Evolutionary conservation across 2,113 vertebrate genomes (phyloP).

Genomic region (Phrynosoma blainvillii): DNA sequence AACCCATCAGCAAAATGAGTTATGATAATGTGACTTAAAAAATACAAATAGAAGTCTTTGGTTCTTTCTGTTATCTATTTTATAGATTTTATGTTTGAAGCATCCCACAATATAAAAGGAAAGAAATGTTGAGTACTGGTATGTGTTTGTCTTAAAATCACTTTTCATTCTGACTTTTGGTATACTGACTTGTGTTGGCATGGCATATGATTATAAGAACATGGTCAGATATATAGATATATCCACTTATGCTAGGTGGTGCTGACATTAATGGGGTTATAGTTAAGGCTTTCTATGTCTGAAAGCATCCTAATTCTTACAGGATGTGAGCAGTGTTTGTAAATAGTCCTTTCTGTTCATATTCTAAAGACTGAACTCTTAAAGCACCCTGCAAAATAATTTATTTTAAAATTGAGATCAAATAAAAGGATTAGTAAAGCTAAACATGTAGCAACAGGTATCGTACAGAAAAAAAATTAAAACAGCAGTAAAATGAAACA

Average conservation of each 20-base stretch:
- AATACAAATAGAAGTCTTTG: no score
- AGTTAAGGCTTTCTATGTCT: conserved; percentile 20
- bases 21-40: no score
- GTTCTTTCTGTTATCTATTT: neutral
- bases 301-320: neutral
- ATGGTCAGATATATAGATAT: neutral
- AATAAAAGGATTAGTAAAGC: neutral
- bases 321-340: neutral
- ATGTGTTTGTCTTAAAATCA: conserved; percentile 12
- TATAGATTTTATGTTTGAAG: neutral
- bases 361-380: neutral
- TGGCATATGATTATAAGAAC: neutral
- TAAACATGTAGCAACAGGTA: neutral
- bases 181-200: neutral
- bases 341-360: neutral
- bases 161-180: neutral
- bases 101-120: no score
- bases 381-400: neutral
- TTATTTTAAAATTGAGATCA: neutral
- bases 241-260: neutral
- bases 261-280: neutral
- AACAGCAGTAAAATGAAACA: neutral
- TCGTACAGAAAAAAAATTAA: neutral
- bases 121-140: neutral
- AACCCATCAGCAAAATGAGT: neutral